Evolutionary conservation across 2,888 invertebrate species (phyloP), one percentile per base, ranked within the genome.

Genomic region (Plebejus anna): DNA sequence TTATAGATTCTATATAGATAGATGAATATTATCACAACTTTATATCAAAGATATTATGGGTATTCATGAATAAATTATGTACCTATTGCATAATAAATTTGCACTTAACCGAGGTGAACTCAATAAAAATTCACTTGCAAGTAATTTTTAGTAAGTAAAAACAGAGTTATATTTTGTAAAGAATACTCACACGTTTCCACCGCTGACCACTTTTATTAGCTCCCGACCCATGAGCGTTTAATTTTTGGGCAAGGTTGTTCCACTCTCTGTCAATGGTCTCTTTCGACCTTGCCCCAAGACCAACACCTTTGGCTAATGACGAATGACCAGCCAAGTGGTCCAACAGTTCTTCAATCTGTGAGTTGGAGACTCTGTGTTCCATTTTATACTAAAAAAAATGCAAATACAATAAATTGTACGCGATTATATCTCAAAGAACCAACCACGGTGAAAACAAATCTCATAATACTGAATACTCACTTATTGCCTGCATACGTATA

Each of bases 201-300:
- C 51, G 51, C 13, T 51, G 51, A 51, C 51, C 51, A 51, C 51
- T 79, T 55, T 16, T 16, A 55, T 55, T 55, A 55, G 55, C 55
- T 55, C 55, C 55, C 55, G 55, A 55, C 55, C 16, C 55, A 16
- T 55, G 55, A 55, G 55, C 55, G 55, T 55, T 55, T 55, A 55
- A 55, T 55, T 55, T 55, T 55, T 55, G 55, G 55, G 55, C 55
- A 55, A 55, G n/a, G 4, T 55, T n/a, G 55, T 55, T 55, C 55
- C 55, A 55, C 55, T 55, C n/a, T 55, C 55, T 55, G 55, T 55
- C 55, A 55, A 55, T 55, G 16, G 55, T 55, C 55, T 55, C 55
- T 55, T 42, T 42, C 42, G 42, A 42, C 42, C 42, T 42, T 42
- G 42, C 42, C 42, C 42, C 42, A 9, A 42, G 42, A 42, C 42